Percentiles rank a stretch among this genome's conserved stretches.
Evolutionary conservation across 2,113 vertebrate species (phyloP).

Genomic region (Myrmophylax atrothorax): DNA sequence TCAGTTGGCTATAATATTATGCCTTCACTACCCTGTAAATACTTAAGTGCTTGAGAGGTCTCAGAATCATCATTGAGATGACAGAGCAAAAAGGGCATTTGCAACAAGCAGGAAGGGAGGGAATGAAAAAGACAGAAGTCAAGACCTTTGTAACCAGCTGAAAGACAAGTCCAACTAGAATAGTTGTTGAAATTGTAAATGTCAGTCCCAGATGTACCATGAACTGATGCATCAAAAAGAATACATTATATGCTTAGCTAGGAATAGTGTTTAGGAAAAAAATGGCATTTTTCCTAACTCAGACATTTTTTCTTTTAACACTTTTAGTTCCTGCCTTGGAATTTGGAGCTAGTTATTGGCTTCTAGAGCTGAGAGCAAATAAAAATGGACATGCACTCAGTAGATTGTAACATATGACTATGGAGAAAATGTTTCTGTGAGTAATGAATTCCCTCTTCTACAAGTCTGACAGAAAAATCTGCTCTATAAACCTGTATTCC

Average conservation of each 20-base stretch:
- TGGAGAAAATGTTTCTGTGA: background rate
- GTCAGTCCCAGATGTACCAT: background rate
- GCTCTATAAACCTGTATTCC: background rate
- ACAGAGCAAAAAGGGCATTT: background rate
- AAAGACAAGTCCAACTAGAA: background rate
- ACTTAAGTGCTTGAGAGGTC: background rate
- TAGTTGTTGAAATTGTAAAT: background rate
- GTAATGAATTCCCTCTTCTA: background rate
- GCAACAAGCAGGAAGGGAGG: background rate
- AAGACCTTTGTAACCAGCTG: background rate
- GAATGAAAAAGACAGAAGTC: background rate
- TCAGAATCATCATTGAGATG: background rate
- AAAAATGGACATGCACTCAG: background rate
- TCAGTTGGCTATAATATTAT: background rate
- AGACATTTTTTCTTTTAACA: background rate
- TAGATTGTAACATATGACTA: background rate
- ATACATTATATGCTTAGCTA: background rate
- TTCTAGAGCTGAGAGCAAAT: background rate
- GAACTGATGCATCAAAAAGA: background rate
- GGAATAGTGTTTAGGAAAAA: background rate
- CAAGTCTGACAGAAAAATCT: background rate
- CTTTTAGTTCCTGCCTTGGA: background rate
- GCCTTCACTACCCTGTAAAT: background rate
- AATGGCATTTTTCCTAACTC: rapidly evolving
- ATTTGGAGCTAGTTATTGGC: background rate